phyloP scores from a whole-genome alignment of 2,113 vertebrate genomes.

The Cyanoliseus patagonus region DNA sequence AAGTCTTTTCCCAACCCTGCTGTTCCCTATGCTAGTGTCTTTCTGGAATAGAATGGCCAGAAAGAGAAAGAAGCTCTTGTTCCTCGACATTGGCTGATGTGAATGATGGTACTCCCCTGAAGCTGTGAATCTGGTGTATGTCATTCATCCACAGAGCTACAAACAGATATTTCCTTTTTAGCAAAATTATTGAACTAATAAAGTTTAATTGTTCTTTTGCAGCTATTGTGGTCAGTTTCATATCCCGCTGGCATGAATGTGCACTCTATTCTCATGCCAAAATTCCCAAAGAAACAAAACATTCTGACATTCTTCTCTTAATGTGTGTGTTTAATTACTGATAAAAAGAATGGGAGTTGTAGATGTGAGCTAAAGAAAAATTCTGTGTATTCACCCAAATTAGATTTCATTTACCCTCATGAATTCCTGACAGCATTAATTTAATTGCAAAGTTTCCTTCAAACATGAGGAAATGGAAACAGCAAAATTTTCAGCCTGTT shows the following conservation, averaged over 20 bases:
- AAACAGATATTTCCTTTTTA: conserved; percentile 42
- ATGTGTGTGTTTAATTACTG: conserved; percentile 69
- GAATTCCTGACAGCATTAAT: conserved; percentile 17
- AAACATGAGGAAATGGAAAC: background rate
- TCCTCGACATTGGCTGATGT: background rate
- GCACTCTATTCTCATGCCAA: conserved; percentile 70
- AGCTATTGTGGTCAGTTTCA: conserved; percentile 68
- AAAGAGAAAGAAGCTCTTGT: background rate
- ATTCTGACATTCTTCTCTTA: conserved; percentile 57
- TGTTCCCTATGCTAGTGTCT: background rate
- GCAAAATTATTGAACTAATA: conserved; percentile 71
- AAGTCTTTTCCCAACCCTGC: background rate
- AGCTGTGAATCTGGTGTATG: background rate
- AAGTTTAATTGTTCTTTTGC: conserved; percentile 66
- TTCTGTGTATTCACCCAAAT: conserved; percentile 37
- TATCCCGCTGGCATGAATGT: conserved; percentile 50
- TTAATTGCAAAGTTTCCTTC: conserved; percentile 19
- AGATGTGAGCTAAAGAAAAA: conserved; percentile 54
- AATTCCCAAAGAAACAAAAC: conserved; percentile 68
- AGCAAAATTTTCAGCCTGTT: background rate
- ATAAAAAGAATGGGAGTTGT: conserved; percentile 66
- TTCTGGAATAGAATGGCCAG: background rate
- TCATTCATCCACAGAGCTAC: background rate
- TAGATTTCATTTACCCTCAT: background rate
- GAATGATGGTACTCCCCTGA: background rate